Evolutionary conservation across 1,140 invertebrate genomes (phyloP), one percentile per base, ranked within the genome.

Genomic region (Drosophila pandora): DNA sequence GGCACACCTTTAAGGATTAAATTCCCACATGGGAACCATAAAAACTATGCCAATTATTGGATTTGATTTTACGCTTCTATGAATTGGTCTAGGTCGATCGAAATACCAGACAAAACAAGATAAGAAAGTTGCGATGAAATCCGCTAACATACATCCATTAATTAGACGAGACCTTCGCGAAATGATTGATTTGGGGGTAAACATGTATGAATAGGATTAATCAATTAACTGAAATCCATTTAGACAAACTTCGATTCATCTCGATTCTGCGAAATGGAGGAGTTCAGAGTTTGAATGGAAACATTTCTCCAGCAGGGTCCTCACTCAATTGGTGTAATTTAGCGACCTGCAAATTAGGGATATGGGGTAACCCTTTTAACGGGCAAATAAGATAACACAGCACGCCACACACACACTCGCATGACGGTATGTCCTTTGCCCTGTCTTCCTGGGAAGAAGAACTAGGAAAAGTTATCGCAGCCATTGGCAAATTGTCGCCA

Each of bases 401-500:
- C 30, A 41, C 49, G 39, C 21, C 25, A n/a, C 53, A 39, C 10
- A 57, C 37, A 17, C 34, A 47, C 55, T 37, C 34, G 10, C 28
- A 59, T 45, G 37, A 47, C 25, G 32, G 45, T 23, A 49, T 39
- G 22, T 28, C 13, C 23, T 60, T 30, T 13, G 45, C 30, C 10
- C 23, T 17, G 17, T 17, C 17, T 17, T 17, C 1, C 17, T 49
- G 17, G 17, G 12, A 12, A 30, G 12, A 48, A 49, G 28, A 32
- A 17, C 53, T 49, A 60, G 64, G 22, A 48, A 67, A 67, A 73
- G 70, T 87, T 87, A 87, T 87, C 82, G 56, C 83, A 50, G 73
- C 78, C 79, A 87, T 87, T 87, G 83, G 75, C 83, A 88, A 88
- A 87, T 87, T 87, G 82, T 87, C 82, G 83, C 83, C 83, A 59